phyloP scores from a whole-genome alignment of 2,113 vertebrate genomes.

The Halichoerus grypus region DNA sequence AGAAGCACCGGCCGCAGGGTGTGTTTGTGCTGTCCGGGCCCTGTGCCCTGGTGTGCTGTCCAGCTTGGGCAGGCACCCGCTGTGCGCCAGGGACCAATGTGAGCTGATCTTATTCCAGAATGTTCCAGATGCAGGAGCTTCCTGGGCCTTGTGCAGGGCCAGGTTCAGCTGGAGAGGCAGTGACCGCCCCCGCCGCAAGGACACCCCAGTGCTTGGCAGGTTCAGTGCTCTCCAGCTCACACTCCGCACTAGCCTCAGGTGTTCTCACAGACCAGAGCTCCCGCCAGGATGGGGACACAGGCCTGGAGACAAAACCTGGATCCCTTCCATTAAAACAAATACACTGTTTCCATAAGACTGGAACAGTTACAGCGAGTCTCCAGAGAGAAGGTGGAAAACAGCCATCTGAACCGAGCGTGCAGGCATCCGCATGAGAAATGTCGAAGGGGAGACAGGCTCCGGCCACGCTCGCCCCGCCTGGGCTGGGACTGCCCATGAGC shows the following conservation, averaged over 20 bases:
- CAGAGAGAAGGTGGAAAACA: not conserved
- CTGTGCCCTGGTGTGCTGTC: fast-evolving
- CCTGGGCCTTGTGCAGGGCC: not conserved
- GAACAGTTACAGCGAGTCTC: not conserved
- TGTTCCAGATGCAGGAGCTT: not conserved
- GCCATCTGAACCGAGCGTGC: not conserved
- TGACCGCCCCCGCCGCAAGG: fast-evolving
- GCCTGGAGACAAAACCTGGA: not conserved
- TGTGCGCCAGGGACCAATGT: fast-evolving
- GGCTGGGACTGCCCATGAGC: fast-evolving
- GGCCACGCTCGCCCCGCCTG: fast-evolving
- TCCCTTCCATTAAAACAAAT: not conserved
- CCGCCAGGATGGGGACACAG: not conserved
- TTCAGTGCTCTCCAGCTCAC: not conserved
- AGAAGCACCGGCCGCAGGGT: fast-evolving
- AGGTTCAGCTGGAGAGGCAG: not conserved
- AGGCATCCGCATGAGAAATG: fast-evolving
- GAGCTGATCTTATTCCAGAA: fast-evolving
- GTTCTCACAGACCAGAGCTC: fast-evolving
- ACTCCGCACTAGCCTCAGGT: fast-evolving
- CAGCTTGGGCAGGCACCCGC: not conserved
- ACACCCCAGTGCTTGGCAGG: not conserved
- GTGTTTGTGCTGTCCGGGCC: not conserved
- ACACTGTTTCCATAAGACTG: not conserved
- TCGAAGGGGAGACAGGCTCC: fast-evolving